Conservation (phyloP, 1,140 invertebrate species). For the Plutomurus gul region DNA sequence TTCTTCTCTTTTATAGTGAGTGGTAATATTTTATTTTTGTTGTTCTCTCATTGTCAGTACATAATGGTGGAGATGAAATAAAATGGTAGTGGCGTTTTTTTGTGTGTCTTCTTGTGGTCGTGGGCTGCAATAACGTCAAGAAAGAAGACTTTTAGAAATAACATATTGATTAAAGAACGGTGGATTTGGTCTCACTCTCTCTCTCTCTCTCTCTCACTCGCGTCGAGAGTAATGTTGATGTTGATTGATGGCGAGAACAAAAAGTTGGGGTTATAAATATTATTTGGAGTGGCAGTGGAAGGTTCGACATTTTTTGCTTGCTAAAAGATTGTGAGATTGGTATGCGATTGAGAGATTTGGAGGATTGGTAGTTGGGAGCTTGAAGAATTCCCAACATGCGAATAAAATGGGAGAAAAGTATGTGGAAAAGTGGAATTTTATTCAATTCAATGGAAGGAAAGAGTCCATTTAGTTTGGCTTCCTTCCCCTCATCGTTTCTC, state of each 20-base stretch:
- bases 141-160: neutral
- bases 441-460: constrained; percentile 45
- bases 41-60: too few species aligned
- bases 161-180: neutral
- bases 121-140: neutral
- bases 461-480: constrained; percentile 41
- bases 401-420: constrained; percentile 47
- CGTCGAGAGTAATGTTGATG: constrained; percentile 27
- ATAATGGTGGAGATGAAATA: too few species aligned
- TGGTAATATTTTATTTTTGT: too few species aligned
- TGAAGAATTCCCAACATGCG: constrained; percentile 49
- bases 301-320: constrained; percentile 19
- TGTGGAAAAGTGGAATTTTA: constrained; percentile 52
- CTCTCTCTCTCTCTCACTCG: neutral
- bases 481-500: constrained; percentile 19
- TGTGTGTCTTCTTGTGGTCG: too few species aligned
- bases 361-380: constrained; percentile 46
- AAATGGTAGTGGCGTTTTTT: too few species aligned
- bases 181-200: neutral
- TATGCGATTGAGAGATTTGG: constrained; percentile 46
- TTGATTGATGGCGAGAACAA: constrained; percentile 36
- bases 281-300: constrained; percentile 1
- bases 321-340: constrained; percentile 27
- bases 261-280: constrained; percentile 28
- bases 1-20: too few species aligned